Conservation (phyloP, 2,113 vertebrate genomes). For the Alosa alosa region DNA sequence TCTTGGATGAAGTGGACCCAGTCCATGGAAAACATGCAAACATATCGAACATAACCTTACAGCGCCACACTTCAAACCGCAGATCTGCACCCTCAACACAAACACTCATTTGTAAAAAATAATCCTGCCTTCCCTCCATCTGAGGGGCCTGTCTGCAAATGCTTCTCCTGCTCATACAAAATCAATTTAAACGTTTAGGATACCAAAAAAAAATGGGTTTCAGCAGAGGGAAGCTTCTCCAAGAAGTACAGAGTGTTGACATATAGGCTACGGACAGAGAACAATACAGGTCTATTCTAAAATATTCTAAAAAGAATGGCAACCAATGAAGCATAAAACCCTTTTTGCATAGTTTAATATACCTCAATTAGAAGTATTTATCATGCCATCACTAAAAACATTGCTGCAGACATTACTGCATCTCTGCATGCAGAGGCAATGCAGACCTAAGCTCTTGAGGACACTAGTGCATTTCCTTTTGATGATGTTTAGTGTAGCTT, state of each 20-base stretch:
- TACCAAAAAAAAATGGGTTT: constrained; percentile 3
- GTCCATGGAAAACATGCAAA: constrained; percentile 31
- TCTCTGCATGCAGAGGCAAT: background rate
- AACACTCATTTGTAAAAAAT: background rate
- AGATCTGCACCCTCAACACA: constrained; percentile 33
- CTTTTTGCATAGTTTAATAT: too few relatives aligned
- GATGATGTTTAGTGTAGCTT: background rate
- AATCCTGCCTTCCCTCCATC: constrained; percentile 21
- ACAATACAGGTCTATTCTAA: background rate
- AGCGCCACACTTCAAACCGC: background rate
- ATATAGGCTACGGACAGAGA: background rate
- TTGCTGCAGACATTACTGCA: background rate
- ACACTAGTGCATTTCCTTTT: background rate
- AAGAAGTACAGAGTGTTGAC: constrained; percentile 1
- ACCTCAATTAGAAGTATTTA: too few relatives aligned
- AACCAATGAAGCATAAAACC: background rate
- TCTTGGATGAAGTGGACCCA: constrained; percentile 27
- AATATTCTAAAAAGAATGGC: background rate
- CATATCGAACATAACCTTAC: background rate
- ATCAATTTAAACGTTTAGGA: constrained; percentile 36
- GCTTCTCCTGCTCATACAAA: constrained; percentile 40
- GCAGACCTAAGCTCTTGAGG: background rate
- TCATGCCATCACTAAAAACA: background rate
- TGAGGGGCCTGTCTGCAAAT: constrained; percentile 28
- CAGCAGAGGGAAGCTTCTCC: background rate